Conservation (phyloP, 1,140 invertebrate genomes). For the Fragariocoptes setiger region DNA sequence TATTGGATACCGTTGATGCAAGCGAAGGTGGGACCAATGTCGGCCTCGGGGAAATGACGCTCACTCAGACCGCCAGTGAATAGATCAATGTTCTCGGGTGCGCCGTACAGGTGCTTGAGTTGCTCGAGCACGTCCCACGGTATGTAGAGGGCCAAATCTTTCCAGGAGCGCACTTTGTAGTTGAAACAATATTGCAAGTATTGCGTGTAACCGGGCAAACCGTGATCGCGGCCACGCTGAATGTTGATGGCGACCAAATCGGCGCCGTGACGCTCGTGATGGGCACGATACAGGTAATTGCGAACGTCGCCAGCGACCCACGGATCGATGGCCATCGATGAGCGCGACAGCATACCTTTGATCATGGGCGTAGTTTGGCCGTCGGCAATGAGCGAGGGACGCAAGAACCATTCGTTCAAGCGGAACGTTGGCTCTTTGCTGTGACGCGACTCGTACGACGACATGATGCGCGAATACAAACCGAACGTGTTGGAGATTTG, state of each 20-base stretch:
- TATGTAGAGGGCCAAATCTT: conserved; percentile 16
- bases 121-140: conserved; percentile 2
- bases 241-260: conserved; percentile 13
- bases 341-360: not conserved
- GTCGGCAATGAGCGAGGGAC: conserved; percentile 4
- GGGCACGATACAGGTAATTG: conserved; percentile 27
- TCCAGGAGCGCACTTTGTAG: conserved; percentile 18
- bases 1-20: conserved; percentile 13
- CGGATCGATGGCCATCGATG: conserved; percentile 3
- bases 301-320: conserved; percentile 24
- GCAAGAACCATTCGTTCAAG: conserved; percentile 6
- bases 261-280: conserved; percentile 10
- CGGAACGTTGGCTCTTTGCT: conserved; percentile 1
- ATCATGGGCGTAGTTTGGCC: conserved; percentile 3
- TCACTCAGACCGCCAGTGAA: conserved; percentile 17
- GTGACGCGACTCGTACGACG: not conserved
- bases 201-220: conserved; percentile 21
- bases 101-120: conserved; percentile 5
- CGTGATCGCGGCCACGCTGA: conserved; percentile 23
- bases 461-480: not conserved
- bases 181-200: conserved; percentile 41
- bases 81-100: conserved; percentile 19
- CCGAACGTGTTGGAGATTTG: conserved; percentile 22
- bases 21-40: conserved; percentile 12
- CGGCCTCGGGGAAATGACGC: conserved; percentile 13